Evolutionary conservation across 2,888 invertebrate species (phyloP).

Genomic region (Amorpha juglandis): DNA sequence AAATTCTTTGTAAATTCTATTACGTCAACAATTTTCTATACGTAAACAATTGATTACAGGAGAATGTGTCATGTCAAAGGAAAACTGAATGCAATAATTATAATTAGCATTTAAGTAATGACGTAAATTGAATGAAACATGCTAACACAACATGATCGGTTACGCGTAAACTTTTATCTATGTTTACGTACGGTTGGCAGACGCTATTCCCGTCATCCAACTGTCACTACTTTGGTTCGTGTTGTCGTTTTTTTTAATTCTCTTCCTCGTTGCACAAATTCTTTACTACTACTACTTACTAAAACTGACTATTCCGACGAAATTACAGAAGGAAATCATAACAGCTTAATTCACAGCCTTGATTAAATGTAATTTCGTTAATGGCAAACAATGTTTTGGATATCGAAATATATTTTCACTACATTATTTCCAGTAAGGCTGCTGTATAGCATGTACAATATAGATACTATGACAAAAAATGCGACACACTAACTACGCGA

Average conservation of each 20-base stretch:
- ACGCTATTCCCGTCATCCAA: background rate
- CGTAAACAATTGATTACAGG: background rate
- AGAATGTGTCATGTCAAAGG: background rate
- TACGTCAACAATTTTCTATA: constrained; percentile 6
- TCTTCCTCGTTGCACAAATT: background rate
- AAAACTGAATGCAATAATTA: background rate
- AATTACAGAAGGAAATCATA: too few relatives aligned
- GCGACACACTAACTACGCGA: constrained; percentile 11
- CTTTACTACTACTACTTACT: too few relatives aligned
- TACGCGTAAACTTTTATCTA: background rate
- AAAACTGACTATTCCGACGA: too few relatives aligned
- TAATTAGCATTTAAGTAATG: background rate
- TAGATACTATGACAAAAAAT: background rate
- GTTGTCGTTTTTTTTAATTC: background rate
- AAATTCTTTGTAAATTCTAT: background rate
- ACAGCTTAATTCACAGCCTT: too few relatives aligned
- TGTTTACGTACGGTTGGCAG: background rate
- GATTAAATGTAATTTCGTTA: too few relatives aligned
- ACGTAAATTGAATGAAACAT: background rate
- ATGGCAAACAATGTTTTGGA: too few relatives aligned
- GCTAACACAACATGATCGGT: background rate
- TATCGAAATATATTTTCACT: too few relatives aligned
- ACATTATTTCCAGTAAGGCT: too few relatives aligned
- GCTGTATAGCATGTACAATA: background rate
- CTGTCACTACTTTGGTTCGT: background rate